Base-by-base conservation (phyloP, 2,797 vertebrate species). In the Cirrhinus mrigala region DNA sequence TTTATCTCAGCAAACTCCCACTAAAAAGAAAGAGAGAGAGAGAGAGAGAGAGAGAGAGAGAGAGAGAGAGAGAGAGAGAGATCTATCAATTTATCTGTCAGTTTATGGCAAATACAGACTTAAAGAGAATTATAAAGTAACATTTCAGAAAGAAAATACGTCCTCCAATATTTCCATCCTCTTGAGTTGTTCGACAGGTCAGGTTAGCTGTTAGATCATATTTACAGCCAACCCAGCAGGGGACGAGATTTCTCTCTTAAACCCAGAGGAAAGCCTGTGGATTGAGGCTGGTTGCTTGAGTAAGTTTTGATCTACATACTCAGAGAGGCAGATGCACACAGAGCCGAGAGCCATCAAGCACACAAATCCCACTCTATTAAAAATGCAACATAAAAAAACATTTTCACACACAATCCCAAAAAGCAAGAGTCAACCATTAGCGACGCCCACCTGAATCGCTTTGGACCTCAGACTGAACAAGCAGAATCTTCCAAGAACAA, bases 281-380 rank as follows among this genome's bases (percentile, higher is more conserved):
- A 48, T 62, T 48, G 54, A 62, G 54, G 24, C 27, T 33, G 54
- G 69, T 48, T 48, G 6, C 40, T 82, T 44, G 29, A 44, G 4
- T 70, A 70, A 3, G 29, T 62, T 82, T 82, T 73, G 69, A 82
- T 82, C 40, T 74, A n/a, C 10, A 71, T 52, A 22, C 22, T 69
- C 33, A 69, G 48, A 70, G 33, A 71, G n/a, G 46, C 29, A 69
- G 78, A 52, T 0, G 1, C 44, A 33, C n/a, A 9, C 44, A 80
- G 44, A 68, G 71, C 66, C 9, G 7, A 79, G 50, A 40, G 48
- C 79, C 27, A 60, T 44, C 40, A 50, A 44, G 33, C 16, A 15
- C 46, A 54, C 46, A n/a, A 76, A 66, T 46, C 73, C 73, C 46
- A 77, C 22, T 27, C 1, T 69, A 77, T 87, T 48, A 85, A 70